phyloP scores from a whole-genome alignment of 2,113 vertebrate genomes.

The Galeopterus variegatus region DNA sequence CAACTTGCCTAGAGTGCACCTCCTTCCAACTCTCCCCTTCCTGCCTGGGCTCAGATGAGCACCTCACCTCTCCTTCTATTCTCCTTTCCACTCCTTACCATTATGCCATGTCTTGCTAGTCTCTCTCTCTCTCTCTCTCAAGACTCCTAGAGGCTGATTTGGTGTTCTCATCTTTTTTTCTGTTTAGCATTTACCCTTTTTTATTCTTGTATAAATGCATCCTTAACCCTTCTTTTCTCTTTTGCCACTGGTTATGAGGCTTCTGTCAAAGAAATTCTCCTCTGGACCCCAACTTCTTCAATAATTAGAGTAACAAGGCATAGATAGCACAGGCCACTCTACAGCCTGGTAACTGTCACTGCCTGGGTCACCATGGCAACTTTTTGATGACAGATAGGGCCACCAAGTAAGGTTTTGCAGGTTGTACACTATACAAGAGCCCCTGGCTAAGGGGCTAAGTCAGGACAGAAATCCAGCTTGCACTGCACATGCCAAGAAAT shows the following conservation, averaged over 20 bases:
- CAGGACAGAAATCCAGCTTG: not conserved
- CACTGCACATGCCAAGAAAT: not conserved
- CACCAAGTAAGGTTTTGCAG: not conserved
- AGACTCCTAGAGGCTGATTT: not conserved
- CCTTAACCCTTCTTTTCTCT: not conserved
- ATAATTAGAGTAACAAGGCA: not conserved
- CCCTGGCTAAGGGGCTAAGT: not conserved
- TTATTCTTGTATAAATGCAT: not conserved
- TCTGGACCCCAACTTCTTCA: not conserved
- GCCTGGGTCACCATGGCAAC: not conserved
- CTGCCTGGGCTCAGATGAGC: not conserved
- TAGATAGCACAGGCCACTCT: not conserved
- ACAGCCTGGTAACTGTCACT: not conserved
- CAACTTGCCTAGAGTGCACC: not conserved
- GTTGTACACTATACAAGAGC: not conserved
- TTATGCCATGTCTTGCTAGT: not conserved
- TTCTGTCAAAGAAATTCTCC: conserved; percentile 23
- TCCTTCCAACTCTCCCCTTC: not conserved
- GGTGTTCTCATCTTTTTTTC: not conserved
- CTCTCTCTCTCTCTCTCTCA: not conserved
- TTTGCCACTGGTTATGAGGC: not conserved
- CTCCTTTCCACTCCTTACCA: not conserved
- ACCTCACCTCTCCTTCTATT: not conserved
- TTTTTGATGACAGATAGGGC: not conserved
- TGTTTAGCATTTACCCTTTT: not conserved